These are phyloP conservation scores for Sycophila sp. DNA, from an alignment of 1,140 invertebrate genomes.

Conservation along the genomic window DNA sequence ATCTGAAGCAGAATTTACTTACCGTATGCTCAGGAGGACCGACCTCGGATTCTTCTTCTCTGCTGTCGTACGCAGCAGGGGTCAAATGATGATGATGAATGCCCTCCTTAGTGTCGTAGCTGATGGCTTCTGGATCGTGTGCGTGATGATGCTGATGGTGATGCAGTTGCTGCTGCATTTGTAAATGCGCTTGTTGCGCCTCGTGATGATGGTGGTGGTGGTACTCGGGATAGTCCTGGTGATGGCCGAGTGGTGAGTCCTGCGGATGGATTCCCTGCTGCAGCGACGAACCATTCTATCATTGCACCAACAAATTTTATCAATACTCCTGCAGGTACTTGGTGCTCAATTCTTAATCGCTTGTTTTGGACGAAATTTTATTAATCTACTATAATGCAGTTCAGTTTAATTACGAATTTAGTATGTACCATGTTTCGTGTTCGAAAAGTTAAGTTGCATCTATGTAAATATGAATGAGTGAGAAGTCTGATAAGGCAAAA, in stretches of 20 bases:
- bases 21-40: conserved; percentile 20
- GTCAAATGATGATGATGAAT: conserved; percentile 16
- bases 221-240: conserved; percentile 43
- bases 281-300: conserved; percentile 26
- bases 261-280: conserved; percentile 41
- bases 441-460: too few species aligned
- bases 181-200: conserved; percentile 37
- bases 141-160: conserved; percentile 42
- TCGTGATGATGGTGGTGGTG: conserved; percentile 37
- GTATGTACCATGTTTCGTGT: too few species aligned
- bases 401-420: too few species aligned
- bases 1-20: too few species aligned
- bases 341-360: too few species aligned
- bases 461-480: too few species aligned
- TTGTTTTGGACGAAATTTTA: too few species aligned
- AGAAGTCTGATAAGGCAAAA: too few species aligned
- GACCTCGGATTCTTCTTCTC: conserved; percentile 8
- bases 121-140: neutral
- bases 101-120: conserved; percentile 10
- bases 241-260: conserved; percentile 22
- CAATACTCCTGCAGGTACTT: too few species aligned
- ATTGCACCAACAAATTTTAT: neutral
- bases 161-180: conserved; percentile 41
- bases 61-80: neutral
- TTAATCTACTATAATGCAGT: too few species aligned